These are phyloP conservation scores for Prolemur simus DNA, from an alignment of 2,113 vertebrate genomes.

Conservation along the genomic window DNA sequence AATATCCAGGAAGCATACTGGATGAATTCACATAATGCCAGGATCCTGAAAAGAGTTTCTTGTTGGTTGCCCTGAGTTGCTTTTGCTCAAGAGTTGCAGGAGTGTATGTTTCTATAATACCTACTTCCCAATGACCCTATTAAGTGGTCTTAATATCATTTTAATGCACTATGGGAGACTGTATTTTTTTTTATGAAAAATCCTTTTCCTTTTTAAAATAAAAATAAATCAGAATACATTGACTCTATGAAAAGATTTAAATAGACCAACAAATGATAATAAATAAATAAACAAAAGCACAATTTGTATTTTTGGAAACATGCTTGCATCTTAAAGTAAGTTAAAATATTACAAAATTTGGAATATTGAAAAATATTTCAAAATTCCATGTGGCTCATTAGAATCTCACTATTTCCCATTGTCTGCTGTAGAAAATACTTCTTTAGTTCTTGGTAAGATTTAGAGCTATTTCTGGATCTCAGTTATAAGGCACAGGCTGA, in stretches of 20 bases:
- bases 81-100: not conserved
- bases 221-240: not conserved
- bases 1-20: not conserved
- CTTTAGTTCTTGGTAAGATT: slow-evolving; percentile 24
- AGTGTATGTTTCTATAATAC: not conserved
- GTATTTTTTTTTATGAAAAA: not conserved
- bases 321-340: slow-evolving; percentile 33
- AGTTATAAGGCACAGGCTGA: slow-evolving; percentile 13
- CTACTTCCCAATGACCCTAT: not conserved
- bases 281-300: slow-evolving; percentile 6
- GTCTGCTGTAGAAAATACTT: not conserved
- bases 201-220: not conserved
- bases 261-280: not conserved
- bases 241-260: not conserved
- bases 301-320: slow-evolving; percentile 45
- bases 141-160: not conserved
- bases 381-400: slow-evolving; percentile 19
- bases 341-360: not conserved
- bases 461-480: slow-evolving; percentile 60
- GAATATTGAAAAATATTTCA: not conserved
- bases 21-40: not conserved
- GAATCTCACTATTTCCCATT: not conserved
- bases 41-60: not conserved
- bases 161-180: not conserved
- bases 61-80: not conserved